Evolutionary conservation across 2,797 vertebrate genomes (phyloP), one percentile per base, ranked within the genome.

Genomic region (Labroides dimidiatus): DNA sequence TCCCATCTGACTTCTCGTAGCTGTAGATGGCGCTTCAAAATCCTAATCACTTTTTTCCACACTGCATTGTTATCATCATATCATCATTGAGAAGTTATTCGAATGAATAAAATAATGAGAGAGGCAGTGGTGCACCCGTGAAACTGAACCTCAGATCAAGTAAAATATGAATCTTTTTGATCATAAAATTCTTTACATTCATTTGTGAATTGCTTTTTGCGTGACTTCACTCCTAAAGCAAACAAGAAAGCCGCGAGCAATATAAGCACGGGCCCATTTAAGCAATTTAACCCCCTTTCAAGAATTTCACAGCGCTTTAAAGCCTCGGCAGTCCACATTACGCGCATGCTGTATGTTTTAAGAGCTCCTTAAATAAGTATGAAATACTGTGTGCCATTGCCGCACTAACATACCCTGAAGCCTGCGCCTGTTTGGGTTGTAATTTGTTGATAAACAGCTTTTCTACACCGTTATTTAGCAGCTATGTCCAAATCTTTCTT

Each of bases 1-100:
- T 94, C 93, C 91, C 91, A 93, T 93, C 89, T 88, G 87, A 91
- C 93, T 81, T 93, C 92, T 92, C 90, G 93, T 91, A 89, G 81
- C 93, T 94, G 89, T 89, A 91, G 94, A 94, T 90, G 92, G 93
- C 94, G 94, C 95, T 89, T 89, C 77, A 79, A 62, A 72, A 64
- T 48, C 66, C 48, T 30, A 80, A 77, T 79, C 64, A 52, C 57
- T 60, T 66, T 58, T 56, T 37, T 54, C 37, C 5, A 24, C 7
- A 33, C 30, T 33, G 30, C 24, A 64, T 16, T 42, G 30, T 4
- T 33, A 33, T 33, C 30, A 55, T 37, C 30, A 55, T 37, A 39
- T 24, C 41, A 56, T 11, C 17, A 17, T 60, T 75, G 51, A 33
- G 51, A 78, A 86, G 56, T 70, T 86, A 51, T 24, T 62, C 67